A percentile compares a stretch with the other conserved stretches of the same genome.
These are phyloP conservation scores for Poeciliopsis prolifica DNA, from an alignment of 2,113 vertebrate genomes.

Conservation along the genomic window DNA sequence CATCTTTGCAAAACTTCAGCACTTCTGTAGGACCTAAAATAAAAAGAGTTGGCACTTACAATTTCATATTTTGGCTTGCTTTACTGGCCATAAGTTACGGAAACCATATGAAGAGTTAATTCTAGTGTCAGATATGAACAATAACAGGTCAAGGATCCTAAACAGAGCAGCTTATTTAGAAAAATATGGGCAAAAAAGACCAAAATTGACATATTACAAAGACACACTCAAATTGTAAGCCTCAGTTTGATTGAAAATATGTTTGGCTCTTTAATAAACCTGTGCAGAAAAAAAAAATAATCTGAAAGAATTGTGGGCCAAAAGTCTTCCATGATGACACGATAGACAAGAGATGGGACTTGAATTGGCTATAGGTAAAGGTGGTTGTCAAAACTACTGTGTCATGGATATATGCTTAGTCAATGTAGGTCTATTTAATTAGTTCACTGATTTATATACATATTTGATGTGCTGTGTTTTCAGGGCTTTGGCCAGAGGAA, in stretches of 20 bases:
- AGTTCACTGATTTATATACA: too few species aligned
- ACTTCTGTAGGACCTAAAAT: not conserved
- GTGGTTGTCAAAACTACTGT: not conserved
- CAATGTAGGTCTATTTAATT: too few species aligned
- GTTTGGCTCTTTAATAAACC: not conserved
- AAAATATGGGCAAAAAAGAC: not conserved
- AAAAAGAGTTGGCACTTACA: not conserved
- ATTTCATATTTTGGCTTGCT: not conserved
- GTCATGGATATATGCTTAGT: not conserved
- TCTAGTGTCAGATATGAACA: not conserved
- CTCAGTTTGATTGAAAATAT: not conserved
- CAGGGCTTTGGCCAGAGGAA: slow-evolving; percentile 97
- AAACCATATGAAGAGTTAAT: not conserved
- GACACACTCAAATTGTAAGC: too few species aligned
- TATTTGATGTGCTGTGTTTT: slow-evolving; percentile 11
- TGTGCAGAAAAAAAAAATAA: not conserved
- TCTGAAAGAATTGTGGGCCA: not conserved
- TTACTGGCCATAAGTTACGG: not conserved
- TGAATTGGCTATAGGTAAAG: not conserved
- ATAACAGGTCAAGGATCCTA: not conserved
- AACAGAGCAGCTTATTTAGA: not conserved
- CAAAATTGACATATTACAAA: not conserved
- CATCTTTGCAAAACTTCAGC: not conserved
- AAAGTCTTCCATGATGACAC: not conserved
- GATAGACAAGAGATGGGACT: not conserved